phyloP scores from a whole-genome alignment of 2,797 vertebrate species.

The Trichosurus vulpecula region DNA sequence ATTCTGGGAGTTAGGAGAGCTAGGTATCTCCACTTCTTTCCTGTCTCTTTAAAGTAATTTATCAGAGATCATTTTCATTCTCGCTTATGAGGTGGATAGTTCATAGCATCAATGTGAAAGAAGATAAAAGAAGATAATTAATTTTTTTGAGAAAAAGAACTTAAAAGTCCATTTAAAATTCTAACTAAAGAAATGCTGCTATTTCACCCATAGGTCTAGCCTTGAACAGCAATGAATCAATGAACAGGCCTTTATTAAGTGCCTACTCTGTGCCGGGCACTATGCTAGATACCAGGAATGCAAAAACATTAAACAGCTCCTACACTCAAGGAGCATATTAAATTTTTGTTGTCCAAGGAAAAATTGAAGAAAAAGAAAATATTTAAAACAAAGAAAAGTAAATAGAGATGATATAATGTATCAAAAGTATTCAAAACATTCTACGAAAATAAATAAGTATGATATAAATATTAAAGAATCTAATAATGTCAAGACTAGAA shows the following conservation, averaged over 20 bases:
- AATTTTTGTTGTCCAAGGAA: background rate
- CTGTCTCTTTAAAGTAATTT: slow-evolving; percentile 59
- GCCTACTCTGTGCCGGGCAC: background rate
- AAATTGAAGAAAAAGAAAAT: background rate
- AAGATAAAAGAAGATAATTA: background rate
- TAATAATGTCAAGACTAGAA: background rate
- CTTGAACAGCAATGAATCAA: slow-evolving; percentile 34
- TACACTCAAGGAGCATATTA: background rate
- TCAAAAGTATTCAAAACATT: background rate
- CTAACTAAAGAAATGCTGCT: slow-evolving; percentile 53
- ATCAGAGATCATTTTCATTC: slow-evolving; percentile 44
- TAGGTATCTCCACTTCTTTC: background rate
- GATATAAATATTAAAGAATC: background rate
- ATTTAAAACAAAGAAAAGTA: background rate
- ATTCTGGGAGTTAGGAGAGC: slow-evolving; percentile 41
- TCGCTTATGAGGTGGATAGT: slow-evolving; percentile 46
- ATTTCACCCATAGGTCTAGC: slow-evolving; percentile 49
- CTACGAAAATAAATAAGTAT: background rate
- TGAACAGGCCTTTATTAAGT: background rate
- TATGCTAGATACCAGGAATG: background rate
- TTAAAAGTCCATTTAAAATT: slow-evolving; percentile 37
- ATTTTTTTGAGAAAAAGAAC: background rate
- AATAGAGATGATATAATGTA: background rate
- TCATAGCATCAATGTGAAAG: slow-evolving; percentile 56
- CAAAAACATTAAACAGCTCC: background rate